phyloP scores from a whole-genome alignment of 2,797 vertebrate species.

The Kryptolebias ocellatus region DNA sequence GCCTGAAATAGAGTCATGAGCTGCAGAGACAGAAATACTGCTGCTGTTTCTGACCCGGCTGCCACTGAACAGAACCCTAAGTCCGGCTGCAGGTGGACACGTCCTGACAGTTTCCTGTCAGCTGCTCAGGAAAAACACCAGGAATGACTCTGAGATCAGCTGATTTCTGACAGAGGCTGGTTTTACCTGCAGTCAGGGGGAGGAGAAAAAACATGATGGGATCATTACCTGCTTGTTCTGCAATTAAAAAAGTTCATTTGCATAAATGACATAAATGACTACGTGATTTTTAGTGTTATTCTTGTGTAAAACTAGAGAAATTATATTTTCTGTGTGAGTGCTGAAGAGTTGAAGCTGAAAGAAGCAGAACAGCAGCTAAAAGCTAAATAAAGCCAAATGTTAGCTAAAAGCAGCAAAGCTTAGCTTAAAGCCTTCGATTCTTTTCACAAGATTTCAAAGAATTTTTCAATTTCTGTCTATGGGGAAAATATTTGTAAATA shows the following conservation, averaged over 20 bases:
- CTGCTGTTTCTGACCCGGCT: constrained; percentile 3
- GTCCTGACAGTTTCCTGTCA: background rate
- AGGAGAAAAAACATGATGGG: constrained; percentile 50
- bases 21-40: constrained; percentile 3
- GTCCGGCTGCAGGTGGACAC: too few species aligned
- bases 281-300: background rate
- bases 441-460: too few species aligned
- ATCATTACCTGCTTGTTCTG: constrained; percentile 48
- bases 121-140: constrained; percentile 21
- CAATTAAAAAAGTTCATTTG: constrained; percentile 42
- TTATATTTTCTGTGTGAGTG: too few species aligned
- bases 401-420: too few species aligned
- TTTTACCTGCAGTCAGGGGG: background rate
- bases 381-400: too few species aligned
- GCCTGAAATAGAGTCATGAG: constrained; percentile 4
- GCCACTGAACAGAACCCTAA: background rate
- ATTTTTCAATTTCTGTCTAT: too few species aligned
- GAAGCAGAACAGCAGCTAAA: too few species aligned
- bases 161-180: too few species aligned
- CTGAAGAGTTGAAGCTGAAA: too few species aligned
- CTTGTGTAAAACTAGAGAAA: background rate
- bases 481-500: too few species aligned
- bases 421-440: too few species aligned
- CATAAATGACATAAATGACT: constrained; percentile 35
- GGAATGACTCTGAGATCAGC: too few species aligned